A percentile compares a stretch with the other conserved stretches of the same genome.
Conservation (phyloP, 2,113 vertebrate genomes). For the Percopsis transmontana region DNA sequence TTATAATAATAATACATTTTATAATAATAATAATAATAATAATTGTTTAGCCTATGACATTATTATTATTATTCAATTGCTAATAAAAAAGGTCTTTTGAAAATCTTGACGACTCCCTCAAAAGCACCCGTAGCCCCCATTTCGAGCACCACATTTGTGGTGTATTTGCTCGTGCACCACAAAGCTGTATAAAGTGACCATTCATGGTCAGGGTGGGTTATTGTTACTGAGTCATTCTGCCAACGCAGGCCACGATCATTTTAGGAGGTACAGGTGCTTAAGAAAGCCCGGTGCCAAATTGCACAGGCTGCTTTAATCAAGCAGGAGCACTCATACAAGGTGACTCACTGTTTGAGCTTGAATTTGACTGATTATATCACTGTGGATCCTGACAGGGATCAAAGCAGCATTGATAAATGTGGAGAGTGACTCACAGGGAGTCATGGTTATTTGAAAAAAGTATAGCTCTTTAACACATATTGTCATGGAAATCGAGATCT, state of each 20-base stretch:
- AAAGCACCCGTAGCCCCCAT: too few species aligned
- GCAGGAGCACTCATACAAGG: slow-evolving; percentile 25
- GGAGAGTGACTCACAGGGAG: slow-evolving; percentile 21
- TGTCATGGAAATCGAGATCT: slow-evolving; percentile 23
- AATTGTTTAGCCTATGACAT: too few species aligned
- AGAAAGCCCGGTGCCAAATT: slow-evolving; percentile 22
- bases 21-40: too few species aligned
- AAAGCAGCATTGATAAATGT: slow-evolving; percentile 48
- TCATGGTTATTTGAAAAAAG: slow-evolving; percentile 39
- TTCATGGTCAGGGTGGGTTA: background rate
- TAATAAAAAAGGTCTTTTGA: too few species aligned
- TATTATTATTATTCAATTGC: too few species aligned
- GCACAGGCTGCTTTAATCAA: slow-evolving; percentile 46
- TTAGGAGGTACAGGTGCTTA: slow-evolving; percentile 34
- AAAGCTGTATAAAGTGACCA: background rate
- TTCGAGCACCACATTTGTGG: too few species aligned
- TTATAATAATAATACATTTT: too few species aligned
- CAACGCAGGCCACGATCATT: slow-evolving; percentile 20
- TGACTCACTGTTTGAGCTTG: slow-evolving; percentile 53
- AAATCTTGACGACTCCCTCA: too few species aligned
- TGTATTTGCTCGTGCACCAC: background rate
- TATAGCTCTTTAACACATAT: slow-evolving; percentile 10
- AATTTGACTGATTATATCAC: slow-evolving; percentile 54
- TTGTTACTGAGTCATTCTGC: slow-evolving; percentile 31
- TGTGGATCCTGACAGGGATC: slow-evolving; percentile 36